These are phyloP conservation scores for Eupsilia transversa DNA, from an alignment of 2,888 invertebrate species.

Conservation along the genomic window DNA sequence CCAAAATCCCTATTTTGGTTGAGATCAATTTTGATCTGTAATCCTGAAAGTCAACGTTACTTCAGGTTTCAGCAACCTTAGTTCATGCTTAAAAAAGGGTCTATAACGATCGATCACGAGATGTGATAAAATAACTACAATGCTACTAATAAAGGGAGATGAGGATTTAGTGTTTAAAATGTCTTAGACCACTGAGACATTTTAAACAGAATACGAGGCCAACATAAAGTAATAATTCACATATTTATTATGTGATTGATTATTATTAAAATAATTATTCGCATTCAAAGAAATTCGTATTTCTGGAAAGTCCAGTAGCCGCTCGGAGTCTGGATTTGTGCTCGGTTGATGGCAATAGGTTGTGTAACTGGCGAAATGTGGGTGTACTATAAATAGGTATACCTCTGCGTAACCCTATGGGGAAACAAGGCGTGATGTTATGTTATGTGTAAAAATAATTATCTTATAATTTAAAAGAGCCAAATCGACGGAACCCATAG, in stretches of 20 bases:
- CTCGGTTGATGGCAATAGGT: too few relatives aligned
- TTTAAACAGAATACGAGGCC: neutral
- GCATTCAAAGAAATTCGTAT: too few relatives aligned
- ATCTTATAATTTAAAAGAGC: neutral
- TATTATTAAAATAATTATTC: too few relatives aligned
- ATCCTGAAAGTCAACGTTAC: neutral
- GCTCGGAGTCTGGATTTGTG: too few relatives aligned
- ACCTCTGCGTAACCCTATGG: too few relatives aligned
- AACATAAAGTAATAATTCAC: neutral
- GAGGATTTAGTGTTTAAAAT: too few relatives aligned
- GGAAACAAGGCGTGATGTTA: too few relatives aligned
- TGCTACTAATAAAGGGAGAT: neutral
- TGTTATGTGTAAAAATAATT: neutral
- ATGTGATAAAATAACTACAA: neutral
- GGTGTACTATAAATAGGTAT: too few relatives aligned
- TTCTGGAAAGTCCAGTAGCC: too few relatives aligned
- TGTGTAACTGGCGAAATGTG: too few relatives aligned
- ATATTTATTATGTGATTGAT: too few relatives aligned
- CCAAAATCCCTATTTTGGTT: neutral
- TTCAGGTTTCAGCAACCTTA: neutral
- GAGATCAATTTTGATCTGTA: neutral
- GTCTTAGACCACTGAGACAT: too few relatives aligned
- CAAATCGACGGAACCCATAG: constrained; percentile 43
- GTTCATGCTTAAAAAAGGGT: neutral
- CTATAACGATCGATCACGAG: neutral